Base-by-base conservation (phyloP, 2,888 invertebrate genomes). In the Nasonovia ribisnigri region DNA sequence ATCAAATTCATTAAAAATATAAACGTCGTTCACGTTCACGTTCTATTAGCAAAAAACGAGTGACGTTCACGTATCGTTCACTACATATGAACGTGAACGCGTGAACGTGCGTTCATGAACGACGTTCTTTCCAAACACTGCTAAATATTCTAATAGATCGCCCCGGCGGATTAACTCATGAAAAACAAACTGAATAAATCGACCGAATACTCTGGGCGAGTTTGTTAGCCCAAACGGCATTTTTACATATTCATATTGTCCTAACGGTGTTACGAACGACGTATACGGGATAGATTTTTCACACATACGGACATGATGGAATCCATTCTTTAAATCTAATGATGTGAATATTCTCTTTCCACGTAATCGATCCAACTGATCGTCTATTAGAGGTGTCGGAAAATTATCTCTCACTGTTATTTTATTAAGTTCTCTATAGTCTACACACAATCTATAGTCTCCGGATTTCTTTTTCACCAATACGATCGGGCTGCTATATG, bases 181-280 rank as follows among this genome's bases (percentile, higher is more conserved):
- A 16, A 95, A 95, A 36, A 94, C 94, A 43, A 94, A 95, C 26
- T 54, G 10, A 0, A 96, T 95, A 93, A 94, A 95, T n/a, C 87
- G 90, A 46, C 24, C 29, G 51, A 88, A 94, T 6, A 88, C 51
- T 48, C 29, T 8, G 36, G 88, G 94, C 1, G 36, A 36, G 54
- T 54, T 54, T 0, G 54, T 54, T 54, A 54, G 20, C 20, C 54
- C 54, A 24, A 54, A 54, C 20, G 54, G 20, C 54, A 54, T 54
- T 54, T 24, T 54, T 60, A n/a, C 11, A 3, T 60, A 60, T n/a
- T 60, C 60, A 11, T 60, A 60, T n/a, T 60, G 60, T 29, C 29
- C n/a, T 60, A 60, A 60, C 4, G 60, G 60, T 60, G 60, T 60
- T 29, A n/a, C 67, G 16, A 67, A n/a, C 3, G 67, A 67, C n/a